phyloP scores from a whole-genome alignment of 2,797 vertebrate species.

The Spondyliosoma cantharus region DNA sequence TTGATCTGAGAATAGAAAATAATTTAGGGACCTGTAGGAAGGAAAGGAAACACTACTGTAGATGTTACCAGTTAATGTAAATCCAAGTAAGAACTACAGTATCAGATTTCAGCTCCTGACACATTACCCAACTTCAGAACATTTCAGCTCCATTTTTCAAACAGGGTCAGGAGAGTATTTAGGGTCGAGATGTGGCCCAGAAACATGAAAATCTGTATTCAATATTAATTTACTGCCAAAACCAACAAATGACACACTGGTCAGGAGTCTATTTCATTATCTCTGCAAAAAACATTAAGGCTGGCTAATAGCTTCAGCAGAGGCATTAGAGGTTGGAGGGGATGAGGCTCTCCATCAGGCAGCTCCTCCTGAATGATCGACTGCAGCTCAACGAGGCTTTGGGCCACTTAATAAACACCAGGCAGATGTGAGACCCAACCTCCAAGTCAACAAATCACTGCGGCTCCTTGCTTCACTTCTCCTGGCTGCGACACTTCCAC shows the following conservation, averaged over 20 bases:
- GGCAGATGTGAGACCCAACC: conserved; percentile 31
- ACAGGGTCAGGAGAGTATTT: conserved; percentile 12
- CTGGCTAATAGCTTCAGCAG: conserved; percentile 74
- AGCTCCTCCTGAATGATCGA: conserved; percentile 45
- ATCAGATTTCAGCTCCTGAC: not conserved
- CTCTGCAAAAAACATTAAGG: conserved; percentile 72
- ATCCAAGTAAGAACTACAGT: not conserved
- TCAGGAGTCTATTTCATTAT: conserved; percentile 47
- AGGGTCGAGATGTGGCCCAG: conserved; percentile 12
- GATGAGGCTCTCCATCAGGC: conserved; percentile 58
- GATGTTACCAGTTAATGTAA: not conserved
- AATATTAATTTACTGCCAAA: conserved; percentile 50
- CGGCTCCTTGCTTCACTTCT: conserved; percentile 22
- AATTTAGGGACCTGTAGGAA: not conserved
- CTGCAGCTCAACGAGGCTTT: conserved; percentile 37
- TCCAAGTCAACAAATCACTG: conserved; percentile 57
- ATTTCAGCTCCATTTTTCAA: conserved; percentile 18
- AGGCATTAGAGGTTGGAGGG: conserved; percentile 65
- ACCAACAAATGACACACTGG: conserved; percentile 54
- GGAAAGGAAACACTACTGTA: not conserved
- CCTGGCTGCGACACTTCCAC: conserved; percentile 15
- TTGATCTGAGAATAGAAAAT: conserved; percentile 9
- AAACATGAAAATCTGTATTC: conserved; percentile 43
- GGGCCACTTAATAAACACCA: conserved; percentile 60
- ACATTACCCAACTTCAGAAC: conserved; percentile 2